phyloP scores from a whole-genome alignment of 2,888 invertebrate genomes.

The Tenodera sinensis region DNA sequence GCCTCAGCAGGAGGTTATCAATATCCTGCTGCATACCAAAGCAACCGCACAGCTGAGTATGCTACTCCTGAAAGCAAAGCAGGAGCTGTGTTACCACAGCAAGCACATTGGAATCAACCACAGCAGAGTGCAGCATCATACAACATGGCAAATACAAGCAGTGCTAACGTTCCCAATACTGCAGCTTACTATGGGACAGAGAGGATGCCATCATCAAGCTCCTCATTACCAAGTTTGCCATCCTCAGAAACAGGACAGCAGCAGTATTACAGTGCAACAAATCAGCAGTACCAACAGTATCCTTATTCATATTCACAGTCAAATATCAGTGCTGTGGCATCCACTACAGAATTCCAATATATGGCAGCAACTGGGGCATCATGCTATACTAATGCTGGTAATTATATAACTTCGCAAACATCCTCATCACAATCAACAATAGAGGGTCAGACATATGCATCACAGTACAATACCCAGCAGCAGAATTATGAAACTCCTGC shows the following conservation, averaged over 20 bases:
- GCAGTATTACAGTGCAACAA: background rate
- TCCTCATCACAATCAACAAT: slow-evolving; percentile 45
- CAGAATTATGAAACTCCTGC: background rate
- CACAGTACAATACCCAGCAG: slow-evolving; percentile 28
- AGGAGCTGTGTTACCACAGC: background rate
- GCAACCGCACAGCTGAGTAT: background rate
- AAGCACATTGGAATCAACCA: background rate
- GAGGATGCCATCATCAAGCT: background rate
- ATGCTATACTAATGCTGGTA: slow-evolving; percentile 51
- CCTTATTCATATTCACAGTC: background rate
- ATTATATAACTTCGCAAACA: slow-evolving; percentile 49
- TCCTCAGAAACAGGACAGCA: background rate
- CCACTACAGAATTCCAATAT: slow-evolving; percentile 24
- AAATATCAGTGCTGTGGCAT: background rate
- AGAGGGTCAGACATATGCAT: slow-evolving; percentile 33
- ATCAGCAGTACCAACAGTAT: background rate
- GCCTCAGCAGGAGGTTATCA: slow-evolving; percentile 54
- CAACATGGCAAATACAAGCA: background rate
- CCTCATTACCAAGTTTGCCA: background rate
- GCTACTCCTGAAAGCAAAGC: background rate
- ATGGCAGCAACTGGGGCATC: slow-evolving; percentile 22
- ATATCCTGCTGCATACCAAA: slow-evolving; percentile 57
- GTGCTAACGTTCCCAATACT: background rate
- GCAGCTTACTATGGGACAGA: background rate
- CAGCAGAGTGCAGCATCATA: background rate